Evolutionary conservation across 2,113 vertebrate genomes (phyloP), one percentile per base, ranked within the genome.

Genomic region (Epinephelus moara): DNA sequence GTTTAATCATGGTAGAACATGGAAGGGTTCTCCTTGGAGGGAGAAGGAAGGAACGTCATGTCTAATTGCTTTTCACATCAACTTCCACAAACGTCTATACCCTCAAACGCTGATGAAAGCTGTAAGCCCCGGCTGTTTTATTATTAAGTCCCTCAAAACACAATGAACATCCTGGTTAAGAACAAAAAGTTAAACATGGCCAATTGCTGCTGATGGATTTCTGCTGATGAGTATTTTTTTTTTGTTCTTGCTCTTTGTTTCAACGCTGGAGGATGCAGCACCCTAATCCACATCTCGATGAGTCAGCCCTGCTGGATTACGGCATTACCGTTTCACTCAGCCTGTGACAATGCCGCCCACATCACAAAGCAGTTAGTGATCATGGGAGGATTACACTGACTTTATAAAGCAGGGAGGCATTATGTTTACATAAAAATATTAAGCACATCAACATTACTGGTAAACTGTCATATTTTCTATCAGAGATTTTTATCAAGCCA

Each of bases 231-330:
- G 83, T 70, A 80, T 82, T 75, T 59, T 59, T 33, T 59, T 59
- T 33, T 21, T 17, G 18, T n/a, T 57, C 45, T 30, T 62, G 57
- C 61, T 85, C 84, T 93, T 94, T 92, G 82, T 93, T 90, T 91
- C 13, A 2, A 17, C 3, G 66, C 70, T 56, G 78, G 68, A 77
- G 84, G 82, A 89, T 62, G 84, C 80, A 0, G 81, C 49, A 72
- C 66, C 62, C 52, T 93, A 95, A 95, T 95, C 93, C 94, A 91
- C 88, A 90, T 91, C 86, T 86, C 25, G 70, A 86, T 94, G 91
- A 95, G 85, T 94, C 94, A 94, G 92, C 80, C 84, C 57, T 37
- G 83, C 70, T 91, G 93, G 94, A 93, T 94, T 95, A 93, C 40
- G 11, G 86, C 73, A 86, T 90, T 90, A 91, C 70, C 47, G 56